Evolutionary conservation across 2,113 vertebrate species (phyloP).

Genomic region (Danionella cerebrum): DNA sequence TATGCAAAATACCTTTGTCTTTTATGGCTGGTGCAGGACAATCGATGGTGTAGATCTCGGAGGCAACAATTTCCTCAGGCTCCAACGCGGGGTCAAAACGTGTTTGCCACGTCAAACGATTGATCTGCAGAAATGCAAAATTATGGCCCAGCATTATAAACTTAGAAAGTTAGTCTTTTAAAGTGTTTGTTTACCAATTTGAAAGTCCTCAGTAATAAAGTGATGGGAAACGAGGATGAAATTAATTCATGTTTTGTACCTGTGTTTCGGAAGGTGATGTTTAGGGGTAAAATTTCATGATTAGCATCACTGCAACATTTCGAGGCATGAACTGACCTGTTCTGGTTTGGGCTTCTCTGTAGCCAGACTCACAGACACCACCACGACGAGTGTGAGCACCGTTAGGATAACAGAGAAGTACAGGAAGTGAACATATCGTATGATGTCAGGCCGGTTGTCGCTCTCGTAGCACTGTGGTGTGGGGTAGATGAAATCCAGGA

Average conservation of each 20-base stretch:
- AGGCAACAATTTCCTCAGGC: slow-evolving; percentile 20
- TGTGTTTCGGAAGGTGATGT: no score
- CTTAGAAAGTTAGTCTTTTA: no score
- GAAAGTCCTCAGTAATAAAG: no score
- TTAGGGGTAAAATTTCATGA: no score
- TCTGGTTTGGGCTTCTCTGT: slow-evolving; percentile 65
- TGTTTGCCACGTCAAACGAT: slow-evolving; percentile 87
- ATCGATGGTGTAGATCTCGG: slow-evolving; percentile 23
- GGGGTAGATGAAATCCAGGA: slow-evolving; percentile 81
- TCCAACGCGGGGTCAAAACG: slow-evolving; percentile 56
- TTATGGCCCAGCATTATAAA: no score
- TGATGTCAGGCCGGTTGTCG: slow-evolving; percentile 68
- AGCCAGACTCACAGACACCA: slow-evolving; percentile 69
- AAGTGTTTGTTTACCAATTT: no score
- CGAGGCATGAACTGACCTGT: no score
- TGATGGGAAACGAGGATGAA: no score
- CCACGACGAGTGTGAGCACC: slow-evolving; percentile 58
- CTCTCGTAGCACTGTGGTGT: slow-evolving; percentile 75
- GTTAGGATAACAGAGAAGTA: slow-evolving; percentile 88
- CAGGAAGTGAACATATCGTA: slow-evolving; percentile 85
- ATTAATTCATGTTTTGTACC: no score
- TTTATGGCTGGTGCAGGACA: not conserved
- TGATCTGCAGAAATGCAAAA: slow-evolving; percentile 59
- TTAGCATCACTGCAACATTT: no score
- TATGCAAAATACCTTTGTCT: slow-evolving; percentile 1